Evolutionary conservation across 2,113 vertebrate genomes (phyloP).

Genomic region (Nothoprocta pentlandii): DNA sequence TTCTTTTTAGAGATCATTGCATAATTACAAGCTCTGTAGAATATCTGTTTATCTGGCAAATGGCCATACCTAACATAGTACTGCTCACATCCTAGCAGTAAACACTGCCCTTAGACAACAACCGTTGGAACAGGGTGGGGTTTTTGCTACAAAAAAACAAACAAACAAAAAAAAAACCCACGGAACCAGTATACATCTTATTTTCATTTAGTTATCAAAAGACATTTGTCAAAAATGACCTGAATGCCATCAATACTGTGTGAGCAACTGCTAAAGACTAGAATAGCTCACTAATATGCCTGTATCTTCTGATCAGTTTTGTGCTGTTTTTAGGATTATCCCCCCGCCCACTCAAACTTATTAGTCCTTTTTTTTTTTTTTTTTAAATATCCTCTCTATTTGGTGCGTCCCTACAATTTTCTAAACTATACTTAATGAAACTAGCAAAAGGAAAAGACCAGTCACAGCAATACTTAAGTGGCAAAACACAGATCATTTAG

Average conservation of each 20-base stretch:
- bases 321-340: background rate
- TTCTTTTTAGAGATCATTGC: conserved; percentile 67
- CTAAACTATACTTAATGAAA: background rate
- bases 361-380: background rate
- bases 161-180: background rate
- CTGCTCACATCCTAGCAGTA: conserved; percentile 39
- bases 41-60: conserved; percentile 69
- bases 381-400: background rate
- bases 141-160: background rate
- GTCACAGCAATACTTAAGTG: background rate
- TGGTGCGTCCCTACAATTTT: background rate
- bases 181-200: background rate
- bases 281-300: background rate
- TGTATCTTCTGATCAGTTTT: background rate
- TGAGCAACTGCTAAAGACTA: background rate
- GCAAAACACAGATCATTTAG: background rate
- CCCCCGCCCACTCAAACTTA: background rate
- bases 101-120: conserved; percentile 51
- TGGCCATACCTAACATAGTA: conserved; percentile 50
- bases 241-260: background rate
- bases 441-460: background rate
- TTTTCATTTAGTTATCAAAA: background rate
- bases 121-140: background rate
- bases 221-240: background rate
- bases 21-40: conserved; percentile 67